Evolutionary conservation across 2,113 vertebrate species (phyloP).

Genomic region (Sialia sialis): DNA sequence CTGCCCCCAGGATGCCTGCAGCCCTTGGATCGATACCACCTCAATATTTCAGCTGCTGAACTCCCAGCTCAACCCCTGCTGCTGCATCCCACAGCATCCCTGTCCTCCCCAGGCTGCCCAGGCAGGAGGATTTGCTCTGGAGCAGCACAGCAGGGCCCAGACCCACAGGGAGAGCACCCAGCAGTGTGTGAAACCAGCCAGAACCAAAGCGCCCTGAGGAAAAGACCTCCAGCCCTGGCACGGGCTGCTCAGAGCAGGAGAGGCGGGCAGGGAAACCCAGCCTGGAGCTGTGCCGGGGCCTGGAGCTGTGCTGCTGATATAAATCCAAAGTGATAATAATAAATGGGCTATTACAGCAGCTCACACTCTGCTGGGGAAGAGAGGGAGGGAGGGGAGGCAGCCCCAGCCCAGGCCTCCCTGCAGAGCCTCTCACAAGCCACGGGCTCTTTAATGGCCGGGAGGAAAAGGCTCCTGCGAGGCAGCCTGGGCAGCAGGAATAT

Average conservation of each 20-base stretch:
- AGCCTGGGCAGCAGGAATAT: conserved; percentile 19
- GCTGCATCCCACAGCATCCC: not conserved
- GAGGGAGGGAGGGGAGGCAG: not conserved
- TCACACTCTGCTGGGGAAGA: not conserved
- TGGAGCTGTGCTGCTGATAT: not conserved
- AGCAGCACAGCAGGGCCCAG: not conserved
- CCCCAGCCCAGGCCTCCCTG: not conserved
- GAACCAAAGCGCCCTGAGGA: not conserved
- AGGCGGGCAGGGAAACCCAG: not conserved
- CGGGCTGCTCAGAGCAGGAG: not conserved
- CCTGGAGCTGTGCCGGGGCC: not conserved
- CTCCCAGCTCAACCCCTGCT: not conserved
- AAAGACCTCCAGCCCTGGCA: not conserved
- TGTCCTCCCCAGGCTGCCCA: not conserved
- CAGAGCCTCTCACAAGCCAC: not conserved
- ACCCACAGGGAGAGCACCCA: fast-evolving
- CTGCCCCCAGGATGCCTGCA: not conserved
- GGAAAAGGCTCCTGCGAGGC: conserved; percentile 10
- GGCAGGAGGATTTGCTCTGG: not conserved
- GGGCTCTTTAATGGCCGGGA: not conserved
- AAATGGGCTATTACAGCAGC: conserved; percentile 21
- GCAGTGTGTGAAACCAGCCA: fast-evolving
- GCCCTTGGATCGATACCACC: not conserved
- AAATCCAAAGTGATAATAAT: conserved; percentile 31
- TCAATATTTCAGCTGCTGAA: not conserved